Evolutionary conservation across 2,797 vertebrate genomes (phyloP).

Genomic region (Saxicola maurus): DNA sequence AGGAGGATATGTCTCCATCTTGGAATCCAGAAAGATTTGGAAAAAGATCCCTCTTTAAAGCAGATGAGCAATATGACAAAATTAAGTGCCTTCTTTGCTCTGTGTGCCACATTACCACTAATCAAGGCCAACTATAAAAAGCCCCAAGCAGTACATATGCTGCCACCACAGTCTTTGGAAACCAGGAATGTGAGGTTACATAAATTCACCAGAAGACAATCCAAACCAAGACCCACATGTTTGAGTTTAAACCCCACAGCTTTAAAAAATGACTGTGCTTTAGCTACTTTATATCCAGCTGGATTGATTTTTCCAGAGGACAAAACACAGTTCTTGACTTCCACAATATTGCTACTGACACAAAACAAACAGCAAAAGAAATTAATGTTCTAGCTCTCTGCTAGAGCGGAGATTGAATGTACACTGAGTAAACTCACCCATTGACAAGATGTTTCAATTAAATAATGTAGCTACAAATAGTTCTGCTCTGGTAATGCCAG

Average conservation of each 20-base stretch:
- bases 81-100: neutral
- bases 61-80: neutral
- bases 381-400: neutral
- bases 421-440: neutral
- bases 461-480: neutral
- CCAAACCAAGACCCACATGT: neutral
- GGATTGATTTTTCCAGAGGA: neutral
- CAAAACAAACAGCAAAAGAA: neutral
- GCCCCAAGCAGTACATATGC: neutral
- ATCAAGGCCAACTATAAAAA: neutral
- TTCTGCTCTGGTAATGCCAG: neutral
- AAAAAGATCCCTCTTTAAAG: neutral
- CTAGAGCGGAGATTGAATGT: neutral
- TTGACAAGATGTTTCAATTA: neutral
- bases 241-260: neutral
- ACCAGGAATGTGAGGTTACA: neutral
- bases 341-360: neutral
- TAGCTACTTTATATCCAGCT: neutral
- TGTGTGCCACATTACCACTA: too few species aligned
- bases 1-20: neutral
- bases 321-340: neutral
- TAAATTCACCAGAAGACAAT: neutral
- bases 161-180: neutral
- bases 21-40: neutral
- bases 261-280: neutral